Evolutionary conservation across 2,113 vertebrate species (phyloP), one percentile per base, ranked within the genome.

Genomic region (Nicator chloris): DNA sequence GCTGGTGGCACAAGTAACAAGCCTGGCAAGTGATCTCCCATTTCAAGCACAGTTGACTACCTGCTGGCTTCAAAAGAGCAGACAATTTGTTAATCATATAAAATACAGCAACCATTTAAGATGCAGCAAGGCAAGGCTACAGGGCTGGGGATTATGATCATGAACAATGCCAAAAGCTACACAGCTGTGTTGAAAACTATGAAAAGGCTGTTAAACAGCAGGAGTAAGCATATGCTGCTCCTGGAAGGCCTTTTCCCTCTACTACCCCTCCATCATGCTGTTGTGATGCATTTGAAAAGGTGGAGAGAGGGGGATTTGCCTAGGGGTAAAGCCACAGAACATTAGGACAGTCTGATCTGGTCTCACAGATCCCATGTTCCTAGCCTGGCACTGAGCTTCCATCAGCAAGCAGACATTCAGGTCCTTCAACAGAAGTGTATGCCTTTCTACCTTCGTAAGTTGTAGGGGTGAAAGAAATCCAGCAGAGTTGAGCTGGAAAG

Each of bases 51-150:
- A 2, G 90, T 15, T 68, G 86, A 76, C 88, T 93, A 97, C 79
- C 93, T 4, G 10, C 90, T 83, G 85, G 79, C 94, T 95, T 94
- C 82, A 64, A 49, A 92, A 95, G 83, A 97, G 82, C 85, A 61
- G 77, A 95, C 90, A 95, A 94, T 19, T 75, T 59, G 78, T 91
- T 94, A 93, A 90, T 65, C 83, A 60, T 61, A 92, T 45, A 93
- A 95, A 95, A 90, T 86, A 94, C 61, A 84, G 88, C 82, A 77
- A 92, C 73, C 51, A 77, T 88, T 96, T 70, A 88, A 95, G 93
- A 96, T 83, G 76, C 94, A 94, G 82, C 92, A 91, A 95, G 75
- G 87, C 89, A 92, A 95, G 68, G 86, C 93, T 92, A 94, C 70
- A 86, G 80, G 60, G 79, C 60, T 78, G 61, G 72, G 82, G 40